Percentiles rank a stretch among this genome's conserved stretches.
Conservation (phyloP, 2,888 invertebrate genomes). For the Pseudanteris insignis region DNA sequence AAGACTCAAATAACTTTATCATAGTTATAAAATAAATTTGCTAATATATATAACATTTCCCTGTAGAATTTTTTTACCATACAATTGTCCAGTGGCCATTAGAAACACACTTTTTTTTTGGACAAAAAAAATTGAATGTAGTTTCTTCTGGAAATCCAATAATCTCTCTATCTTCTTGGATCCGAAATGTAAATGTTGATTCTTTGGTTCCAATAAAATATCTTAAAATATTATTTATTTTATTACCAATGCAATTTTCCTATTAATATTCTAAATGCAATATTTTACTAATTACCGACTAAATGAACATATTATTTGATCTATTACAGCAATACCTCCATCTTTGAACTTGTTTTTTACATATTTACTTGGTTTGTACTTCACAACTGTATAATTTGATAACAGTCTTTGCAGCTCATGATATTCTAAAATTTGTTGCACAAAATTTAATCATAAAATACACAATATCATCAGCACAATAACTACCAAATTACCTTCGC, state of each 20-base stretch:
- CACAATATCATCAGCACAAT: too few relatives aligned
- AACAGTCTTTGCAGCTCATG: slow-evolving; percentile 68
- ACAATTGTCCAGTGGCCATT: slow-evolving; percentile 57
- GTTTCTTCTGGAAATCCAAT: slow-evolving; percentile 81
- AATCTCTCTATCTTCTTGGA: slow-evolving; percentile 97
- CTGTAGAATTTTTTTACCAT: slow-evolving; percentile 67
- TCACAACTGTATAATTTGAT: slow-evolving; percentile 61
- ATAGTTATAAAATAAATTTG: too few relatives aligned
- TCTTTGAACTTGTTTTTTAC: slow-evolving; percentile 73
- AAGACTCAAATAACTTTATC: too few relatives aligned
- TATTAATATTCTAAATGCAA: slow-evolving; percentile 1
- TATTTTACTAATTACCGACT: slow-evolving; percentile 69
- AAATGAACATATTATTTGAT: slow-evolving; percentile 94
- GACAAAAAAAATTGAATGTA: slow-evolving; percentile 91
- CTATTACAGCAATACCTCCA: slow-evolving; percentile 90
- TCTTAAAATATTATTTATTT: too few relatives aligned
- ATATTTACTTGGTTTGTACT: slow-evolving; percentile 66
- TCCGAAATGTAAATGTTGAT: slow-evolving; percentile 95
- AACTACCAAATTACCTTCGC: slow-evolving; percentile 57
- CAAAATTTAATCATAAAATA: too few relatives aligned
- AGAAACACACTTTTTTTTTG: slow-evolving; percentile 55
- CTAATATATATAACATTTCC: too few relatives aligned
- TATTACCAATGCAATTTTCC: too few relatives aligned
- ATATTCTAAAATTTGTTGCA: slow-evolving; percentile 69
- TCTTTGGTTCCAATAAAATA: slow-evolving; percentile 92